Percentiles rank a stretch among this genome's conserved stretches.
Evolutionary conservation across 2,797 vertebrate genomes (phyloP).

Genomic region (Cryptoblepharus egeriae): DNA sequence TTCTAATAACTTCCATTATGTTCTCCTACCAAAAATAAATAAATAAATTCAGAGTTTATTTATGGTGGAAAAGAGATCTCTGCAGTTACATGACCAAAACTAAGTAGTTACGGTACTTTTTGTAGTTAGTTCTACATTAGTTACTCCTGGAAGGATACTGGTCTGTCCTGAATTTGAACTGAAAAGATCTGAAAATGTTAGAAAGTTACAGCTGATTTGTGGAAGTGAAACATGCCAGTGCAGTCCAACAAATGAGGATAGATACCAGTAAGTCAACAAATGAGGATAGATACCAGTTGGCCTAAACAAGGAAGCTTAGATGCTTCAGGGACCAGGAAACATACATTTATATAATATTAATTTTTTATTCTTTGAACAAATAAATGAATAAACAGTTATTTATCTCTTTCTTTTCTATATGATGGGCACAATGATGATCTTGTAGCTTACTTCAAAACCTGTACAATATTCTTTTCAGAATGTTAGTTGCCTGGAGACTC

Average conservation of each 20-base stretch:
- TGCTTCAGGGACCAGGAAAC: neutral
- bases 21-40: slow-evolving; percentile 76
- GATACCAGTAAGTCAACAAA: neutral
- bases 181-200: slow-evolving; percentile 45
- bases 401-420: neutral
- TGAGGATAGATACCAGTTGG: too few relatives aligned
- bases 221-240: neutral
- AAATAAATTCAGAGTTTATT: slow-evolving; percentile 56
- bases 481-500: neutral
- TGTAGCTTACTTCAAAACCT: neutral
- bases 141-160: too few relatives aligned
- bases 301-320: neutral
- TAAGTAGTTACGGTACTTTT: too few relatives aligned
- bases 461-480: neutral
- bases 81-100: slow-evolving; percentile 35
- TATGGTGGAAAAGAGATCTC: slow-evolving; percentile 25
- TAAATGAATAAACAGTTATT: neutral
- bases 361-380: neutral
- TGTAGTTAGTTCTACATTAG: too few relatives aligned
- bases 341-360: neutral
- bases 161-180: slow-evolving; percentile 50
- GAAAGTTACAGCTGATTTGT: neutral
- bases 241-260: neutral
- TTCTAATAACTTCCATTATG: slow-evolving; percentile 84
- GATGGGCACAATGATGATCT: neutral